Evolutionary conservation across 2,113 vertebrate genomes (phyloP), one percentile per base, ranked within the genome.

Genomic region (Tringa solitaria): DNA sequence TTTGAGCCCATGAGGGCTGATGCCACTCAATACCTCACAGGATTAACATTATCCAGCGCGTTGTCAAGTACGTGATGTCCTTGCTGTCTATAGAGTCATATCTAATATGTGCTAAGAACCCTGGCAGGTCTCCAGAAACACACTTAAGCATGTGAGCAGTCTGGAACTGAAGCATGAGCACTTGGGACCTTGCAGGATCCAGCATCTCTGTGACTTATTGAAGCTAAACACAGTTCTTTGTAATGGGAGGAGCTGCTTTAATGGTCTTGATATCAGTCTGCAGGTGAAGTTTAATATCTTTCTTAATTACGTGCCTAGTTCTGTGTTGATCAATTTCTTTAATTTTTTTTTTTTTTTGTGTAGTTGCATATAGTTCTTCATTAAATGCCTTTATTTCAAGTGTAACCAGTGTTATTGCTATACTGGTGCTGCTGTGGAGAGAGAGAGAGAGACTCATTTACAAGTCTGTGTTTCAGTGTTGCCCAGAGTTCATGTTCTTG

Each of bases 371-470:
- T 90, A 95, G 94, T 73, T 98, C 97, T 18, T 91, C 46, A 37
- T 97, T 99, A 96, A 98, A 98, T 65, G 98, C 96, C 37, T 97
- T 99, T 51, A 97, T 98, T 95, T 99, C 98, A 45, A 98, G 98
- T 82, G 97, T 98, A 97, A 98, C 95, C 78, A 93, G 89, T n/a
- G 95, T 89, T 56, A 93, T 95, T 77, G 98, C 97, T 59, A 96
- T 95, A 56, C 26, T 99, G 61, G 88, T 98, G 54, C 89, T 98
- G 59, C 96, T 97, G 68, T 98, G 98, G 98, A 98, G 93, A 95
- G 98, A 98, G 98, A 98, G 72, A 98, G 53, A 61, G 96, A 86
- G 91, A 17, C 87, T 48, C 85, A n/a, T 54, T 98, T 45, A 95
- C 96, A 92, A 83, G 97, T 92, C 89, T 97, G 68, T 93, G 96